These are phyloP conservation scores for Muscidifurax raptorellus DNA, from an alignment of 1,140 invertebrate species.

Conservation along the genomic window DNA sequence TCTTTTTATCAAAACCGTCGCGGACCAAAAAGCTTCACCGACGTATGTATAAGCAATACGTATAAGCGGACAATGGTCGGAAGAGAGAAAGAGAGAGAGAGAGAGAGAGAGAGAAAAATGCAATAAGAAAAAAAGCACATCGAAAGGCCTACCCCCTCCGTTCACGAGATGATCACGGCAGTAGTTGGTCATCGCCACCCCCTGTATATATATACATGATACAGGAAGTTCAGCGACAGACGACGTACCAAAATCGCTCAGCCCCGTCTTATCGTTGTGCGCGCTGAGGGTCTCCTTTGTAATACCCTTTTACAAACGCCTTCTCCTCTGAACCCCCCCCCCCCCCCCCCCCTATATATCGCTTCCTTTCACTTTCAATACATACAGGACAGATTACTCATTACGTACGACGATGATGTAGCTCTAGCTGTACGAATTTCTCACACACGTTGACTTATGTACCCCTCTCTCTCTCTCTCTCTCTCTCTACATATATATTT, in stretches of 20 bases:
- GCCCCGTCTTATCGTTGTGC: neutral
- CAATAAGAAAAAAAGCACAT: conserved; percentile 17
- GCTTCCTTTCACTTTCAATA: neutral
- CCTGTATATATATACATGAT: neutral
- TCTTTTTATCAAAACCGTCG: too few relatives aligned
- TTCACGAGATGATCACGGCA: neutral
- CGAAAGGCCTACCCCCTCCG: neutral
- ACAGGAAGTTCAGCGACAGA: conserved; percentile 8
- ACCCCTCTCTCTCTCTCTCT: too few relatives aligned
- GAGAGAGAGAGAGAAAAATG: neutral
- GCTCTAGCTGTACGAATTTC: neutral
- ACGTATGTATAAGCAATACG: neutral
- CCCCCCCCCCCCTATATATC: neutral
- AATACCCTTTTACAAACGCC: neutral
- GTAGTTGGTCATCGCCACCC: neutral
- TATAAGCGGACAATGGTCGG: neutral
- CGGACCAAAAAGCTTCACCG: too few relatives aligned
- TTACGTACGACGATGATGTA: neutral
- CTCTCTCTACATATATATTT: neutral
- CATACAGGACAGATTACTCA: neutral
- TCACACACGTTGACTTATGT: neutral
- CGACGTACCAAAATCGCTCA: conserved; percentile 31
- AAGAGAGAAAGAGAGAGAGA: too few relatives aligned
- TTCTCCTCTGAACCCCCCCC: neutral
- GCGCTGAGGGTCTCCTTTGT: neutral